phyloP scores from a whole-genome alignment of 2,888 invertebrate genomes.

The Periphyllus acericola region DNA sequence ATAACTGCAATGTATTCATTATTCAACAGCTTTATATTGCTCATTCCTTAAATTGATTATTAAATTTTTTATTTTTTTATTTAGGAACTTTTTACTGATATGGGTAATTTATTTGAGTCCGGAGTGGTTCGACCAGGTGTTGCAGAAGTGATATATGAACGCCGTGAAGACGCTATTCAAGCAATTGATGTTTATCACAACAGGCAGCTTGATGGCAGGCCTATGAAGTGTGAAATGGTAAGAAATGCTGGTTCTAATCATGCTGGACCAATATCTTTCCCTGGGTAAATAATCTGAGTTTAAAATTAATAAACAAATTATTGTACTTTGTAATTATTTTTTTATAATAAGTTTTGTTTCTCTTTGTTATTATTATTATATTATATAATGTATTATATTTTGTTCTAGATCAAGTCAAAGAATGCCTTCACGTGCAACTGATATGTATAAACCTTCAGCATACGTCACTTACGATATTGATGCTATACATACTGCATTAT shows the following conservation, averaged over 20 bases:
- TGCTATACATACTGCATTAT: conserved; percentile 78
- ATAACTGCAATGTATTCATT: not conserved
- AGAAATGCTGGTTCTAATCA: conserved; percentile 67
- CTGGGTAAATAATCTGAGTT: conserved; percentile 47
- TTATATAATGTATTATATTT: conserved; percentile 2
- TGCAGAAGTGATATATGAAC: conserved; percentile 91
- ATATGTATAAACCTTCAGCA: conserved; percentile 53
- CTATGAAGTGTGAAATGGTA: conserved; percentile 89
- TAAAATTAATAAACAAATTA: not conserved
- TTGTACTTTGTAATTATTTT: too few relatives aligned
- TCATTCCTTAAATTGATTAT: not conserved
- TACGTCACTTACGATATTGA: conserved; percentile 73
- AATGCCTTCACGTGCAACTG: conserved; percentile 40
- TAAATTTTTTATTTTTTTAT: conserved; percentile 64
- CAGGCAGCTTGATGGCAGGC: conserved; percentile 90
- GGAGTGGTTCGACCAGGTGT: conserved; percentile 86
- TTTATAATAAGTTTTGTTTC: not conserved
- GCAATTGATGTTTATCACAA: conserved; percentile 95
- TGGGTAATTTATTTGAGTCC: conserved; percentile 86
- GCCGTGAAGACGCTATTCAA: conserved; percentile 84
- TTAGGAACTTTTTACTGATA: conserved; percentile 92
- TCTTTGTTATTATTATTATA: not conserved
- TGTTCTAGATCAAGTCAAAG: conserved; percentile 46
- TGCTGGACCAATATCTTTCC: not conserved
- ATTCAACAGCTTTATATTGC: not conserved